Percentiles rank a stretch among this genome's conserved stretches.
Conservation (phyloP, 30 jellyfish, hydroid and myxozoan species). For the Pelagia noctiluca region DNA sequence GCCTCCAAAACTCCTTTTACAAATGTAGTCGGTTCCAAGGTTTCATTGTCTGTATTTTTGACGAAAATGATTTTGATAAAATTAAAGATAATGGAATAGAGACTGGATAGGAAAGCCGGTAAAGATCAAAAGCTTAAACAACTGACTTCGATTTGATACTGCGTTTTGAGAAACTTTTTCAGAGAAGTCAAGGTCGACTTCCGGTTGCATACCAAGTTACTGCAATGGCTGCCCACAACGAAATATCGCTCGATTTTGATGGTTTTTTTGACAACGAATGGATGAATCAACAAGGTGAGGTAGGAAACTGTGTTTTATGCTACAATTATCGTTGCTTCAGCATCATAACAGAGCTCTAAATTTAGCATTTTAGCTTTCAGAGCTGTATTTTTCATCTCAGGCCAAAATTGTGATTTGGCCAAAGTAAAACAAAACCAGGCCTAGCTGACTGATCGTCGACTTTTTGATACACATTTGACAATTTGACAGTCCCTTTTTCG, state of each 20-base stretch:
- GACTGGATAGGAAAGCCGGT: conserved; percentile 79
- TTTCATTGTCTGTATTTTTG: too few relatives aligned
- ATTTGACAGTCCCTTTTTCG: not conserved
- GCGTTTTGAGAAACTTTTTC: conserved; percentile 53
- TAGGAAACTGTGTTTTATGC: conserved; percentile 30
- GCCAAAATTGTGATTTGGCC: conserved; percentile 7
- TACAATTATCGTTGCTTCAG: conserved; percentile 5
- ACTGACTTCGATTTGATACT: conserved; percentile 57
- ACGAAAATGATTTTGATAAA: too few relatives aligned
- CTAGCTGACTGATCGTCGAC: conserved; percentile 29
- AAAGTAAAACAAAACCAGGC: conserved; percentile 19
- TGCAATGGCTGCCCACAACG: conserved; percentile 33
- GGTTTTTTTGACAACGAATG: conserved; percentile 53
- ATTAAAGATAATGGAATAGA: conserved; percentile 67
- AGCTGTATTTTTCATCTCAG: not conserved
- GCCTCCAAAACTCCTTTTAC: too few relatives aligned
- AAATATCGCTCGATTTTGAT: conserved; percentile 46
- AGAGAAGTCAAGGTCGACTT: conserved; percentile 66
- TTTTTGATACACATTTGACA: conserved; percentile 6
- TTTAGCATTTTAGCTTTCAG: conserved; percentile 15
- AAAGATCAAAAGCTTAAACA: conserved; percentile 67
- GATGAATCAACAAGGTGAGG: conserved; percentile 62
- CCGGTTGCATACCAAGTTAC: conserved; percentile 45
- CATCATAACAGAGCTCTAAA: not conserved
- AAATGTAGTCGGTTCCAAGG: too few relatives aligned